Percentiles rank a stretch among this genome's conserved stretches.
These are phyloP conservation scores for Cheumatopsyche charites DNA, from an alignment of 1,140 invertebrate species.

Conservation along the genomic window DNA sequence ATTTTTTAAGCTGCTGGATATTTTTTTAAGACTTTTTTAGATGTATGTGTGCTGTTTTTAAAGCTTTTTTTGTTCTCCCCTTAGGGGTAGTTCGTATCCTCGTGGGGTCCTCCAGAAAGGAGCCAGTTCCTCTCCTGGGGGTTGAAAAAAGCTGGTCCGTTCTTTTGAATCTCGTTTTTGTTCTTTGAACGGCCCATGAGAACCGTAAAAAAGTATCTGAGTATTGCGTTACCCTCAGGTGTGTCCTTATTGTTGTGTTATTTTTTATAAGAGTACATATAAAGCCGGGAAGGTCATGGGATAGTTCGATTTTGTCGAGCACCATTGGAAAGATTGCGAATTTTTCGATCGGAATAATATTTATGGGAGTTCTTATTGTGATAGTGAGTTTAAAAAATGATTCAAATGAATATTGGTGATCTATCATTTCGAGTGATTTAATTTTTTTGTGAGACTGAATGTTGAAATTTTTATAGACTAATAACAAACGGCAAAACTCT, in stretches of 20 bases:
- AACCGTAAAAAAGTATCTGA: constrained; percentile 43
- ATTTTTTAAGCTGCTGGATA: constrained; percentile 24
- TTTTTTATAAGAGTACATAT: not conserved
- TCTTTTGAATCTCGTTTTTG: constrained; percentile 34
- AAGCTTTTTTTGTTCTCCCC: constrained; percentile 11
- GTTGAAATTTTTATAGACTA: not conserved
- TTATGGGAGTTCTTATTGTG: too few relatives aligned
- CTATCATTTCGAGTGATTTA: not conserved
- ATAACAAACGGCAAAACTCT: not conserved
- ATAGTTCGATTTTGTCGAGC: constrained; percentile 35
- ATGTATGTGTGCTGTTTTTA: not conserved
- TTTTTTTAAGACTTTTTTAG: constrained; percentile 37
- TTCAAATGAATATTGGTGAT: too few relatives aligned
- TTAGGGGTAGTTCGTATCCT: constrained; percentile 45
- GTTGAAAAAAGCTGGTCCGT: constrained; percentile 45
- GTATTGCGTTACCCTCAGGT: constrained; percentile 48
- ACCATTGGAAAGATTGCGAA: constrained; percentile 8
- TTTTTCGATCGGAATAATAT: too few relatives aligned
- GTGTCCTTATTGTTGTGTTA: constrained; percentile 24
- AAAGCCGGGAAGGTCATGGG: constrained; percentile 45
- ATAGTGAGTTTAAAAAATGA: too few relatives aligned
- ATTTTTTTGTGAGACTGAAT: not conserved
- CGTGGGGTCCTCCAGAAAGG: constrained; percentile 14
- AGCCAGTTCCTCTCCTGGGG: constrained; percentile 39
- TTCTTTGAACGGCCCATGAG: constrained; percentile 25